Evolutionary conservation across 2,113 vertebrate genomes (phyloP), one percentile per base, ranked within the genome.

Genomic region (Amblyornis subalaris): DNA sequence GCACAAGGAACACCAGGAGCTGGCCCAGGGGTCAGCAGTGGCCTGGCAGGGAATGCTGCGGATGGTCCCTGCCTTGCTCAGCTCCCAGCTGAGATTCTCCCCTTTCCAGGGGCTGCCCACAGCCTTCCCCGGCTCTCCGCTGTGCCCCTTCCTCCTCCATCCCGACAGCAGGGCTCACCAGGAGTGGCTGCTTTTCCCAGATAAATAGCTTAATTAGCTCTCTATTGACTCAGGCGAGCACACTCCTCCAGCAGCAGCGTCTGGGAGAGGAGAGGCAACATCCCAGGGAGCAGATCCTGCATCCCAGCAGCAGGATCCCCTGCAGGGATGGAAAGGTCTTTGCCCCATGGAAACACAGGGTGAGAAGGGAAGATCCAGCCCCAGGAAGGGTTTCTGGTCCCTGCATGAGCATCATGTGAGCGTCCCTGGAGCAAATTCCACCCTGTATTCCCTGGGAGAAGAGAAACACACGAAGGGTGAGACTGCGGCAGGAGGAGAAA

Each of bases 171-270:
- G 13, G 15, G 66, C 66, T 93, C 65, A 8, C 74, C 74, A 21
- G 21, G 53, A 93, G 77, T 10, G 54, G 58, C 78, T 93, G 93
- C 82, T 83, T 72, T 64, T 53, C 72, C 75, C 88, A 80, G 74
- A 94, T 70, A 93, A 95, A 95, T 88, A 73, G 50, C 88, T 96
- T 83, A 57, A 92, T 92, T 92, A 93, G 25, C 45, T 87, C 71
- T 72, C 55, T 89, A 64, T 92, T 58, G 94, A 94, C 87, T 94
- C 61, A 16, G 64, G 73, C 23, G 48, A 92, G 87, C 58, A 31
- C 40, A 26, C 29, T 76, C 33, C 44, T 50, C 45, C 0, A 29
- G 92, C 66, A 65, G 86, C 0, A 1, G 47, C 19, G 51, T 51
- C 88, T 48, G 75, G 47, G 60, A 35, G 29, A 51, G 57, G n/a